Base-by-base conservation (phyloP, 2,888 invertebrate genomes). In the Parnassius apollo region DNA sequence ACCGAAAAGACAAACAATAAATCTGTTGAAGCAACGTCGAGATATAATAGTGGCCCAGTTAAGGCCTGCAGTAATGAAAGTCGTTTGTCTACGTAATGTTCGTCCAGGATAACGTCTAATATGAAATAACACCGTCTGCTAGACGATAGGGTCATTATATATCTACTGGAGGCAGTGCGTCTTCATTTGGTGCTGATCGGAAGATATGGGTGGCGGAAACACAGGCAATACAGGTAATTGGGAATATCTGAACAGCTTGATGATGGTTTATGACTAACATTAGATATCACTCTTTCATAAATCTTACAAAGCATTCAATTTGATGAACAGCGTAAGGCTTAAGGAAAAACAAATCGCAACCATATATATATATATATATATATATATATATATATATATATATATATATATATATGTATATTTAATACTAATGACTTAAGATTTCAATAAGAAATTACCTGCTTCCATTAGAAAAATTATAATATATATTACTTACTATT, bases 81-180 rank as follows among this genome's bases (percentile, higher is more conserved):
- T 81, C 81, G 83, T 88, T 83, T 84, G 82, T 88, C 85, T 79
- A 73, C 71, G 80, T 86, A 88, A 88, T 86, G 88, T 85, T 73
- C 78, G 77, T 78, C 71, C 74, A 76, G 85, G 84, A 85, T 86
- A 86, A 75, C 81, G 80, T 81, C 80, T 84, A 83, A 86, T 85
- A 87, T 87, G 85, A 86, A 84, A 84, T 87, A 87, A 84, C 81
- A 82, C 78, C 78, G 71, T 73, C 75, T 76, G 56, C 35, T 52
- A 69, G 70, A 74, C 78, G 78, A 81, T 81, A 70, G 77, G 76
- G 77, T 82, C 83, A 82, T 86, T 83, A 83, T 77, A 81, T 78
- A 75, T 73, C 75, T 76, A 54, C 52, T 35, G 72, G 65, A 68
- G 75, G 75, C 62, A 51, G 68, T 74, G 71, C 62, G 70, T 73